Conservation (phyloP, 2,888 invertebrate species). For the Bhutanitis thaidina region DNA sequence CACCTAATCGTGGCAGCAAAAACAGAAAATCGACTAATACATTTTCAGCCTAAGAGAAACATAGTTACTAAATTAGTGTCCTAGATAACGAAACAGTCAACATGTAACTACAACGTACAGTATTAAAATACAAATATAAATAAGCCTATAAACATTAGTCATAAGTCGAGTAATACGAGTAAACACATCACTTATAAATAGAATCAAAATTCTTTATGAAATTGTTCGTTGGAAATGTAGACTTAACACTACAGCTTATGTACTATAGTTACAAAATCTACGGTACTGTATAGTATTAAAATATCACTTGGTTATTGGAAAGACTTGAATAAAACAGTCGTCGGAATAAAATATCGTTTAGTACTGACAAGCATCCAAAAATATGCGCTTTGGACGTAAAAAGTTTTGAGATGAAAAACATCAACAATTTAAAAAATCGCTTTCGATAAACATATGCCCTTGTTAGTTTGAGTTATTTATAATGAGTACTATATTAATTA, state of each 20-base stretch:
- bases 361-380: background rate
- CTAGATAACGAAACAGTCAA: constrained; percentile 26
- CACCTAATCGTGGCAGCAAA: no score
- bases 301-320: constrained; percentile 69
- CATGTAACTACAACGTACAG: constrained; percentile 25
- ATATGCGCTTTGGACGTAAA: no score
- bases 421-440: no score
- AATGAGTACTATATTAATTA: no score
- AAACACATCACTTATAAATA: constrained; percentile 35
- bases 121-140: constrained; percentile 36
- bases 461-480: no score
- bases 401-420: no score
- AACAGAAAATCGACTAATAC: no score
- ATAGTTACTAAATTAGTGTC: constrained; percentile 30
- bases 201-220: constrained; percentile 28
- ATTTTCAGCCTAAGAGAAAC: no score
- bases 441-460: no score
- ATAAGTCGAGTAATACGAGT: constrained; percentile 37
- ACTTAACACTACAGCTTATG: constrained; percentile 48
- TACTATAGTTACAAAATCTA: constrained; percentile 51
- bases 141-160: constrained; percentile 30
- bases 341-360: constrained; percentile 19
- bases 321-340: constrained; percentile 39
- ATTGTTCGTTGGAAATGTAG: constrained; percentile 65
- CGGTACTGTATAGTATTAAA: constrained; percentile 45